Evolutionary conservation across 2,888 invertebrate genomes (phyloP).

Genomic region (Pimpla rufipes): DNA sequence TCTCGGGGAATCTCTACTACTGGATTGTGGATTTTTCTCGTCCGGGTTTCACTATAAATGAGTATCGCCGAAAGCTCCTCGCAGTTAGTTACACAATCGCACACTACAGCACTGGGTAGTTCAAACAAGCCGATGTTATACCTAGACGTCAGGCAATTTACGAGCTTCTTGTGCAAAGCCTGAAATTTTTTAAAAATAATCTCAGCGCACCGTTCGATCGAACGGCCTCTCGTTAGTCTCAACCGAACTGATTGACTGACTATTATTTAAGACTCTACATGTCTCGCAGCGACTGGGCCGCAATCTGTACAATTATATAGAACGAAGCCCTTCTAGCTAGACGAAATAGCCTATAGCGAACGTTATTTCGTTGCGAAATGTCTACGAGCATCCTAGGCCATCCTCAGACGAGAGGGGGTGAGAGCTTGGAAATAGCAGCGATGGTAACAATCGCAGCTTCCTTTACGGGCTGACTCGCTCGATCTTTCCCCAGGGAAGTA

Average conservation of each 20-base stretch:
- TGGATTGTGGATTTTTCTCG: conserved; percentile 15
- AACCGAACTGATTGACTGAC: conserved; percentile 81
- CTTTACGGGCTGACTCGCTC: conserved; percentile 3
- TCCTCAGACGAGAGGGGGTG: conserved; percentile 47
- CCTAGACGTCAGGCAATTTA: conserved; percentile 45
- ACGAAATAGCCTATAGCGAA: conserved; percentile 23
- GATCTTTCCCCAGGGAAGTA: conserved; percentile 27
- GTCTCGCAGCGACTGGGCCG: conserved; percentile 38
- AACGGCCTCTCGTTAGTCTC: conserved; percentile 23
- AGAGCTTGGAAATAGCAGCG: conserved; percentile 1
- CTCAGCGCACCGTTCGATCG: background rate
- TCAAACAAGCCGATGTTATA: conserved; percentile 25
- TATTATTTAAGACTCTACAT: conserved; percentile 83
- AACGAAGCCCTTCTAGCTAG: conserved; percentile 42
- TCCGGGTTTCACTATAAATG: conserved; percentile 4
- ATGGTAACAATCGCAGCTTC: conserved; percentile 9
- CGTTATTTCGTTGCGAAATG: conserved; percentile 57
- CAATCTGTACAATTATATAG: conserved; percentile 31
- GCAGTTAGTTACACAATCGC: background rate
- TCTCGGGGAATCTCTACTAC: conserved; percentile 16
- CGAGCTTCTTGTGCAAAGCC: conserved; percentile 33
- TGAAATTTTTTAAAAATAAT: conserved; percentile 11
- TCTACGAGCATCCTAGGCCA: conserved; percentile 83
- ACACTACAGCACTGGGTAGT: conserved; percentile 18
- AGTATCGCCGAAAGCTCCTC: conserved; percentile 23